These are phyloP conservation scores for Elanus axillaris DNA, from an alignment of 2,113 vertebrate genomes.

Conservation along the genomic window DNA sequence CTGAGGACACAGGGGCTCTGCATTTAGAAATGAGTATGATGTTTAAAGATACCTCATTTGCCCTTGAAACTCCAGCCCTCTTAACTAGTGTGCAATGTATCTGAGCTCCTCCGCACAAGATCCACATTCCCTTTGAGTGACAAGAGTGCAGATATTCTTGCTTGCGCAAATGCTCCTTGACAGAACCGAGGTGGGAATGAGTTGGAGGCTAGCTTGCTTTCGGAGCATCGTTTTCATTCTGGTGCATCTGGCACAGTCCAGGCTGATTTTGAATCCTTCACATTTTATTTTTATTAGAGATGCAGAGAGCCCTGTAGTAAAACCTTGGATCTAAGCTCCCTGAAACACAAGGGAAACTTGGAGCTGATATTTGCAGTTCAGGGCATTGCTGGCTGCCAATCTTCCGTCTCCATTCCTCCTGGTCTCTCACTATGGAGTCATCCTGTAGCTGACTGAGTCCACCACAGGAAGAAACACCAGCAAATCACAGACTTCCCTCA, in stretches of 20 bases:
- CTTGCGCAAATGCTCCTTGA: slow-evolving; percentile 16
- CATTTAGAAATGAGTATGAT: neutral
- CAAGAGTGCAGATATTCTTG: slow-evolving; percentile 32
- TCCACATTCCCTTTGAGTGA: neutral
- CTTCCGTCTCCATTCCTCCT: neutral
- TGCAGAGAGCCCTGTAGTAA: neutral
- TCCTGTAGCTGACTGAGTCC: neutral
- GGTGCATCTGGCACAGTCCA: neutral
- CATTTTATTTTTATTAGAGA: neutral
- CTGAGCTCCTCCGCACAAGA: slow-evolving; percentile 36
- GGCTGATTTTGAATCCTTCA: neutral
- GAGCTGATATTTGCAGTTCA: neutral
- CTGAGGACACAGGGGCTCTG: slow-evolving; percentile 2
- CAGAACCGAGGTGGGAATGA: slow-evolving; percentile 25
- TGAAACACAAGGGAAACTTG: neutral
- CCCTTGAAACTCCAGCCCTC: slow-evolving; percentile 29
- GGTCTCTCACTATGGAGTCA: neutral
- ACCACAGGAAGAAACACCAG: neutral
- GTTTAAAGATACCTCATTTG: slow-evolving; percentile 19
- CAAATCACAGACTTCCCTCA: neutral
- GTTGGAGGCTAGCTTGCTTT: slow-evolving; percentile 15
- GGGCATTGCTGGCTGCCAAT: neutral
- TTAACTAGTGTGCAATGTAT: neutral
- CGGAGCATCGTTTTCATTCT: neutral
- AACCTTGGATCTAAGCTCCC: neutral